These are phyloP conservation scores for Psilanteris sp. DNA, from an alignment of 1,140 invertebrate genomes.

Conservation along the genomic window DNA sequence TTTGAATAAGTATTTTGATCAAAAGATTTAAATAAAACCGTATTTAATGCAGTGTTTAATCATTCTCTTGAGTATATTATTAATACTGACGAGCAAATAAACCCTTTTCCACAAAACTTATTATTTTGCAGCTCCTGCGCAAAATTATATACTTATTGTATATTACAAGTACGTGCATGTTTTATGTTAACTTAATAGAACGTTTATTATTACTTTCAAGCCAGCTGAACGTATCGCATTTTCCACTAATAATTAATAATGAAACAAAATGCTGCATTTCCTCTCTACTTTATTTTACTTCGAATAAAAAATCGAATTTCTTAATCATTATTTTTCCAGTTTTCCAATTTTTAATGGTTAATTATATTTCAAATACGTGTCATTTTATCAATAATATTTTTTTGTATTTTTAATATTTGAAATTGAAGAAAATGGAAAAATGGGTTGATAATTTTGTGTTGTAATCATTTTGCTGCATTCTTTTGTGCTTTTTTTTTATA, in stretches of 20 bases:
- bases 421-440: no score
- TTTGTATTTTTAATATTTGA: no score
- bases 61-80: constrained; percentile 24
- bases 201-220: constrained; percentile 21
- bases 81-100: constrained; percentile 15
- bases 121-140: not conserved
- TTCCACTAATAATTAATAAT: constrained; percentile 30
- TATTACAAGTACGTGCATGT: constrained; percentile 23
- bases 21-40: constrained; percentile 6
- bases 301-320: no score
- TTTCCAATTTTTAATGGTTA: no score
- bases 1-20: no score
- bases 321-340: no score
- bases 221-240: constrained; percentile 20
- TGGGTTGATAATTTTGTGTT: no score
- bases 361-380: no score
- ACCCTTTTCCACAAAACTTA: constrained; percentile 34
- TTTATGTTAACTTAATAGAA: constrained; percentile 29
- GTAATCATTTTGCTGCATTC: no score
- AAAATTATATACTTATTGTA: constrained; percentile 16
- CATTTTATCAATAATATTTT: no score
- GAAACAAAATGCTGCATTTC: constrained; percentile 4
- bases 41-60: constrained; percentile 16
- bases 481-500: no score
- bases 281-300: not conserved